Evolutionary conservation across 1,140 invertebrate species (phyloP).

Genomic region (Papilio polytes): DNA sequence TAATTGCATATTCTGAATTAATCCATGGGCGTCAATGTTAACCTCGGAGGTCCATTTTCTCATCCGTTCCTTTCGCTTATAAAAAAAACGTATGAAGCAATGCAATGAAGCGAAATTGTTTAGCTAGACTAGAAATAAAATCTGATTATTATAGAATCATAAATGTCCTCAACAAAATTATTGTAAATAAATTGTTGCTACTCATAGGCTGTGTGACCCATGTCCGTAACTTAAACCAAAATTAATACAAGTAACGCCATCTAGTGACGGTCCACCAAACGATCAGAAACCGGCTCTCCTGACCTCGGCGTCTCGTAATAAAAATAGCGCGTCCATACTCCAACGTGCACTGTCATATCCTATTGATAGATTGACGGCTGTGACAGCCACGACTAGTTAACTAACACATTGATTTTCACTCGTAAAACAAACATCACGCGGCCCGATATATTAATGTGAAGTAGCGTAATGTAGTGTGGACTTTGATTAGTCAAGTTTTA

Average conservation of each 20-base stretch:
- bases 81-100: no score
- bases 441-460: neutral
- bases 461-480: neutral
- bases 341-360: conserved; percentile 36
- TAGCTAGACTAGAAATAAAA: no score
- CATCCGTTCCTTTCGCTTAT: no score
- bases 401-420: conserved; percentile 31
- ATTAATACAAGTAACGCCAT: conserved; percentile 60
- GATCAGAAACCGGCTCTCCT: conserved; percentile 42
- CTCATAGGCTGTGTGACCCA: neutral
- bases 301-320: conserved; percentile 29
- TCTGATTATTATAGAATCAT: no score
- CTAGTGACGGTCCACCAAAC: conserved; percentile 50
- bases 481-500: neutral
- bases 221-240: neutral
- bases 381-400: conserved; percentile 33
- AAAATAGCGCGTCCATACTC: conserved; percentile 28
- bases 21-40: no score
- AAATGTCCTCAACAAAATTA: no score
- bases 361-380: conserved; percentile 37
- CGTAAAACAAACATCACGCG: conserved; percentile 2
- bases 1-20: no score
- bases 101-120: no score
- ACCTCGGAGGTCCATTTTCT: no score
- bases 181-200: neutral